These are phyloP conservation scores for Eupeodes latifasciatus DNA, from an alignment of 2,888 invertebrate genomes.

Conservation along the genomic window DNA sequence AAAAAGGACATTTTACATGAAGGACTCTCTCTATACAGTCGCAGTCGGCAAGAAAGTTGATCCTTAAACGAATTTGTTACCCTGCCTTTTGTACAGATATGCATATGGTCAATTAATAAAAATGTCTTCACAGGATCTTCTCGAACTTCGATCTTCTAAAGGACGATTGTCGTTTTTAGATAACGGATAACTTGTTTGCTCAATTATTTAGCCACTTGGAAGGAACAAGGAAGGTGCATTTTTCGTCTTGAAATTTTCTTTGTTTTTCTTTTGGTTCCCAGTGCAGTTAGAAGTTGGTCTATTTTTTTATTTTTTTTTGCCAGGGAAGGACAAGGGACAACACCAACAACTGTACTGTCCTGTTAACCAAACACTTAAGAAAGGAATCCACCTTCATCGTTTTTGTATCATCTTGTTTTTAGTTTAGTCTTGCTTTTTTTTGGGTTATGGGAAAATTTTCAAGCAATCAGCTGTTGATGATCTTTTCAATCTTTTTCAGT, in stretches of 20 bases:
- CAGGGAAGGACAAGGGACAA: conserved; percentile 43
- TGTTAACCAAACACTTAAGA: conserved; percentile 75
- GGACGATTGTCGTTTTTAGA: conserved; percentile 13
- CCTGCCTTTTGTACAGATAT: not conserved
- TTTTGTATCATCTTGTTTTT: conserved; percentile 27
- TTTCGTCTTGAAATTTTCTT: conserved; percentile 20
- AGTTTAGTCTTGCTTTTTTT: not conserved
- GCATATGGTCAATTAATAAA: conserved; percentile 70
- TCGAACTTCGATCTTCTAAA: not conserved
- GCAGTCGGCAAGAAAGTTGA: conserved; percentile 67
- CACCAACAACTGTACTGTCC: conserved; percentile 47
- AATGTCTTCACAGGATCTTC: conserved; percentile 55
- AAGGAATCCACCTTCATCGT: conserved; percentile 61
- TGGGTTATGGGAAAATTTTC: conserved; percentile 71
- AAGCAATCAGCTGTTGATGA: conserved; percentile 74
- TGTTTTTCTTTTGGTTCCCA: conserved; percentile 69
- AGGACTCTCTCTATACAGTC: not conserved
- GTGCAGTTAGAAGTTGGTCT: conserved; percentile 30
- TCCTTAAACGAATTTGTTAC: conserved; percentile 54
- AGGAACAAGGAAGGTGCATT: conserved; percentile 46
- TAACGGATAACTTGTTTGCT: conserved; percentile 72
- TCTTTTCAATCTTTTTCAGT: conserved; percentile 40
- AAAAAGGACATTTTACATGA: conserved; percentile 65
- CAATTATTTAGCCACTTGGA: conserved; percentile 68
- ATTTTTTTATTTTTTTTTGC: conserved; percentile 39